phyloP scores from a whole-genome alignment of 2,797 vertebrate species.

The Cyclura pinguis region DNA sequence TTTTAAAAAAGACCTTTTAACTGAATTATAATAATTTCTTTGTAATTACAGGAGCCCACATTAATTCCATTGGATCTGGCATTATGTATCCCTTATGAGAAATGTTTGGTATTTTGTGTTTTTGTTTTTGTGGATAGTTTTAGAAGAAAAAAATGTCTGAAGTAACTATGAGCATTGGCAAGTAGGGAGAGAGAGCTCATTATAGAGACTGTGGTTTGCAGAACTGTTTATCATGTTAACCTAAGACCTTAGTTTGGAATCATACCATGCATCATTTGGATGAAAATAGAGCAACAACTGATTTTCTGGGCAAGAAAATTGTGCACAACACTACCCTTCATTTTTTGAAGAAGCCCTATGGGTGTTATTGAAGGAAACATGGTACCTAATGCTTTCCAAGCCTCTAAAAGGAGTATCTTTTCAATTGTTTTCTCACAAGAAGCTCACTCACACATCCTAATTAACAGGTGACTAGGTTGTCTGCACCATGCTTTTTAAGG shows the following conservation, averaged over 20 bases:
- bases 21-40: constrained; percentile 57
- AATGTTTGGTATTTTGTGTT: constrained; percentile 6
- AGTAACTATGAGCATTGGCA: constrained; percentile 14
- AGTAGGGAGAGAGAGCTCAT: constrained; percentile 46
- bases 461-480: background rate
- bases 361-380: constrained; percentile 41
- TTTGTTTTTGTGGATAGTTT: constrained; percentile 57
- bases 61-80: constrained; percentile 49
- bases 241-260: constrained; percentile 72
- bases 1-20: constrained; percentile 54
- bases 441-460: no score
- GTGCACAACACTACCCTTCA: background rate
- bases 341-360: constrained; percentile 39
- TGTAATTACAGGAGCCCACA: constrained; percentile 42
- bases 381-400: background rate
- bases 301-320: constrained; percentile 56
- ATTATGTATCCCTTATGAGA: constrained; percentile 41
- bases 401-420: background rate
- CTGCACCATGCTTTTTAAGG: background rate
- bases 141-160: constrained; percentile 33
- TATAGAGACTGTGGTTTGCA: constrained; percentile 64
- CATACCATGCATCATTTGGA: constrained; percentile 49
- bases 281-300: constrained; percentile 48
- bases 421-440: background rate
- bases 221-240: constrained; percentile 62